Percentiles rank a stretch among this genome's conserved stretches.
Evolutionary conservation across 2,888 invertebrate species (phyloP).

Genomic region (Himalopsyche tibetana): DNA sequence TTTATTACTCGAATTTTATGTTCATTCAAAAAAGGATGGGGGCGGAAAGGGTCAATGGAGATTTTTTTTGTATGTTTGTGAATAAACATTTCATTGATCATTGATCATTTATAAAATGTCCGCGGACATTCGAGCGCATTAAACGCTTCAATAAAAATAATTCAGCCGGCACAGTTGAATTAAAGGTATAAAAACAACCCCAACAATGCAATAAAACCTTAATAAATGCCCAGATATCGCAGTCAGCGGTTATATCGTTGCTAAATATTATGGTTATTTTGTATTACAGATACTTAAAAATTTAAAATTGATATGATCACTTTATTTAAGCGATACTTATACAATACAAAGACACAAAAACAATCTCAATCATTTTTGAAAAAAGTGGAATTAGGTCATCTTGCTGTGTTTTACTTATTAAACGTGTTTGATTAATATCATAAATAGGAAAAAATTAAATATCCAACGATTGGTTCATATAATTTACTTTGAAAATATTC

Average conservation of each 20-base stretch:
- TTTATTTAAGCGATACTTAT: no score
- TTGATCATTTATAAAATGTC: constrained; percentile 37
- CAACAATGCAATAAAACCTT: constrained; percentile 45
- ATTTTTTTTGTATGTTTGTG: constrained; percentile 4
- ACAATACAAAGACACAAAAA: no score
- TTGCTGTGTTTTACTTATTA: no score
- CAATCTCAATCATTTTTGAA: no score
- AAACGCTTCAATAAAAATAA: constrained; percentile 52
- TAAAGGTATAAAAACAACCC: constrained; percentile 50
- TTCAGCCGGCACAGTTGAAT: constrained; percentile 41
- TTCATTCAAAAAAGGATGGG: constrained; percentile 15
- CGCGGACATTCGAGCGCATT: constrained; percentile 54
- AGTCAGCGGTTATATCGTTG: not conserved
- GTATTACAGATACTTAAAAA: no score
- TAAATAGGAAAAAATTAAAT: no score
- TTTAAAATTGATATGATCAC: no score
- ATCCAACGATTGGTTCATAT: no score
- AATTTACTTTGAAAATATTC: no score
- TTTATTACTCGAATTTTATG: not conserved
- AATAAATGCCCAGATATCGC: constrained; percentile 12
- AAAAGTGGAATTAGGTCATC: no score
- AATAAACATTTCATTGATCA: constrained; percentile 26
- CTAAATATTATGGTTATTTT: not conserved
- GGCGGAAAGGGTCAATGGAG: not conserved
- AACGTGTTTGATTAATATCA: no score